Conservation (phyloP, 2,113 vertebrate genomes). For the Nothoprocta perdicaria region DNA sequence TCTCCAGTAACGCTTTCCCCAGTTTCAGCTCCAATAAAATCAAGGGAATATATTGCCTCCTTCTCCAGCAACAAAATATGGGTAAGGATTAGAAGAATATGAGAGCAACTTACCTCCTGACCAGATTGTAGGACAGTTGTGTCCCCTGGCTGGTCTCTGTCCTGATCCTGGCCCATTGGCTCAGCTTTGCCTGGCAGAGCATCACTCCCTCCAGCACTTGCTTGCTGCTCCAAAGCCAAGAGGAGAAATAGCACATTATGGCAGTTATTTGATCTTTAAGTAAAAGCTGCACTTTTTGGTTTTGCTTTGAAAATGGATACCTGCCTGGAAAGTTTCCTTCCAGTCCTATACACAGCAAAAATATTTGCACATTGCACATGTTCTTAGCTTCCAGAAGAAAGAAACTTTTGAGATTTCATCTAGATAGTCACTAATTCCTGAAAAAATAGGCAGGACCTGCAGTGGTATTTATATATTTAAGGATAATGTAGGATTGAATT, state of each 20-base stretch:
- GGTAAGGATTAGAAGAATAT: neutral
- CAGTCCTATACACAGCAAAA: neutral
- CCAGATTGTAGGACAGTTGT: neutral
- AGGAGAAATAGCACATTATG: conserved; percentile 49
- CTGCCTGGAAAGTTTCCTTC: conserved; percentile 26
- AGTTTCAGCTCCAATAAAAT: neutral
- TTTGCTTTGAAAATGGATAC: conserved; percentile 12
- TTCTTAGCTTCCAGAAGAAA: neutral
- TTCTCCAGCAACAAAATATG: neutral
- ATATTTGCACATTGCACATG: neutral
- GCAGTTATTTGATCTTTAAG: conserved; percentile 53
- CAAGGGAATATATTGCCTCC: neutral
- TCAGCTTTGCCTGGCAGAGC: no score
- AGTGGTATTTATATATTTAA: neutral
- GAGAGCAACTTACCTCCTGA: neutral
- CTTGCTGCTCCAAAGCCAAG: neutral
- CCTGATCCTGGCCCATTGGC: neutral
- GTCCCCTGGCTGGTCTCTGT: neutral
- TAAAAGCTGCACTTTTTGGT: neutral
- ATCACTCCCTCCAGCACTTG: neutral
- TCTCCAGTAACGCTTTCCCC: neutral
- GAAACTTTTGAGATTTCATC: neutral
- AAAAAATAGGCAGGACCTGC: neutral
- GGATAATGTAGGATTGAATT: neutral
- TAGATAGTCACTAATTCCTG: neutral